A percentile compares a stretch with the other conserved stretches of the same genome.
These are phyloP conservation scores for Epinephelus fuscoguttatus DNA, from an alignment of 2,113 vertebrate species.

Conservation along the genomic window DNA sequence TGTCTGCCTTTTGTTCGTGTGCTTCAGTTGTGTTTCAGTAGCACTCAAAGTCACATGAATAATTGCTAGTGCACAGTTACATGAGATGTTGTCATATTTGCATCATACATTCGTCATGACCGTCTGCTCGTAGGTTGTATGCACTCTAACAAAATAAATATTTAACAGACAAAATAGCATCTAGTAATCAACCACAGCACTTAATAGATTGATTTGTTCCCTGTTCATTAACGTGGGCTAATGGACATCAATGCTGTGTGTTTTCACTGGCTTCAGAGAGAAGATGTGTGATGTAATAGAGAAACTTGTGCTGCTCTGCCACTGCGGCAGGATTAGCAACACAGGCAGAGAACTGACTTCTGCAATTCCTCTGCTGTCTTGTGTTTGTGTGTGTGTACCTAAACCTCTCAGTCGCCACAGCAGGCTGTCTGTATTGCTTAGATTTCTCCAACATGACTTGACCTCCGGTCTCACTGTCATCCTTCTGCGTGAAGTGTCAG, in stretches of 20 bases:
- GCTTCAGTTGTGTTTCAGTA: slow-evolving; percentile 48
- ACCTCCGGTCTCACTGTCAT: slow-evolving; percentile 44
- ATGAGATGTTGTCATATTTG: slow-evolving; percentile 35
- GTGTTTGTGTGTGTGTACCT: slow-evolving; percentile 27
- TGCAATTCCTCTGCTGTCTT: slow-evolving; percentile 43
- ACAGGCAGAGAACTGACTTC: slow-evolving; percentile 32
- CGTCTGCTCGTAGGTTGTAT: background rate
- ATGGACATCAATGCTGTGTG: slow-evolving; percentile 27
- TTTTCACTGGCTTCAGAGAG: slow-evolving; percentile 46
- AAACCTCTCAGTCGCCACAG: slow-evolving; percentile 22
- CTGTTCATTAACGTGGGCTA: slow-evolving; percentile 27
- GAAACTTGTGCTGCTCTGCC: slow-evolving; percentile 47
- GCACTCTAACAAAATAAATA: background rate
- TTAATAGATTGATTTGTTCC: background rate
- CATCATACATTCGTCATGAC: background rate
- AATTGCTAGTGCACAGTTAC: slow-evolving; percentile 30
- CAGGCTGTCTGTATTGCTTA: slow-evolving; percentile 28
- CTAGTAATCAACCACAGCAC: background rate
- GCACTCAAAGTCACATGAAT: slow-evolving; percentile 56
- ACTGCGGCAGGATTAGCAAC: slow-evolving; percentile 64
- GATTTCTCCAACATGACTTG: slow-evolving; percentile 41
- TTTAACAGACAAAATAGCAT: background rate
- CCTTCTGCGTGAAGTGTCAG: slow-evolving; percentile 5
- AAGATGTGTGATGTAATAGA: slow-evolving; percentile 52
- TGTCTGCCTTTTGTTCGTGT: slow-evolving; percentile 19